These are phyloP conservation scores for Agriotes lineatus DNA, from an alignment of 2,888 invertebrate genomes.

Conservation along the genomic window DNA sequence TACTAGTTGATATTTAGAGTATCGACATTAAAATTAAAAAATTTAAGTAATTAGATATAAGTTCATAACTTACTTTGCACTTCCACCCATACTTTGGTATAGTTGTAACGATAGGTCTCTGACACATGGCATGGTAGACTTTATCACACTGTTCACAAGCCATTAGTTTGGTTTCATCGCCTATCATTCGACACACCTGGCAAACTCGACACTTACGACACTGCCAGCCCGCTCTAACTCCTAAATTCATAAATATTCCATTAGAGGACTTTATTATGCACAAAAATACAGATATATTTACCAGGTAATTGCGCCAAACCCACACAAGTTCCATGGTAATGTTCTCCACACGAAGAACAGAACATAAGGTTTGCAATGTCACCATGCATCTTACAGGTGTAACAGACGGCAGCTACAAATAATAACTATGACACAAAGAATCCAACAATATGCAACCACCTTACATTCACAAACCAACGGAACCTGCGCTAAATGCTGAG, in stretches of 20 bases:
- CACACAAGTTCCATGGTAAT: conserved; percentile 94
- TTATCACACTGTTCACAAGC: conserved; percentile 98
- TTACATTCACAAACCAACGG: conserved; percentile 81
- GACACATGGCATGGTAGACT: conserved; percentile 94
- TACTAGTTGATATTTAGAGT: too few species aligned
- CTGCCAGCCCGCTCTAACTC: conserved; percentile 94
- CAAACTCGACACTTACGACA: conserved; percentile 93
- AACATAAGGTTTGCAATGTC: conserved; percentile 91
- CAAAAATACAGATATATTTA: conserved; percentile 54
- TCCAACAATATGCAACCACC: conserved; percentile 28
- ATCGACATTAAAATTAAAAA: too few species aligned
- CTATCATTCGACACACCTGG: conserved; percentile 90
- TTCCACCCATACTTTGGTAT: conserved; percentile 99
- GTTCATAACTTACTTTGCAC: conserved; percentile 76
- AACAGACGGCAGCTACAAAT: conserved; percentile 78
- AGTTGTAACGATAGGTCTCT: conserved; percentile 91
- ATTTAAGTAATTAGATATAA: too few species aligned
- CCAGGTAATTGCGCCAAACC: conserved; percentile 85
- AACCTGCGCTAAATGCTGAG: conserved; percentile 89
- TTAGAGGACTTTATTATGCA: not conserved
- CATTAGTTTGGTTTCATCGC: conserved; percentile 82
- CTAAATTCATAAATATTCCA: conserved; percentile 60
- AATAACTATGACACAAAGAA: not conserved
- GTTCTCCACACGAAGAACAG: conserved; percentile 92
- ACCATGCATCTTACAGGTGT: conserved; percentile 86